Evolutionary conservation across 2,888 invertebrate genomes (phyloP), one percentile per base, ranked within the genome.

Genomic region (Prionchulus punctatus): DNA sequence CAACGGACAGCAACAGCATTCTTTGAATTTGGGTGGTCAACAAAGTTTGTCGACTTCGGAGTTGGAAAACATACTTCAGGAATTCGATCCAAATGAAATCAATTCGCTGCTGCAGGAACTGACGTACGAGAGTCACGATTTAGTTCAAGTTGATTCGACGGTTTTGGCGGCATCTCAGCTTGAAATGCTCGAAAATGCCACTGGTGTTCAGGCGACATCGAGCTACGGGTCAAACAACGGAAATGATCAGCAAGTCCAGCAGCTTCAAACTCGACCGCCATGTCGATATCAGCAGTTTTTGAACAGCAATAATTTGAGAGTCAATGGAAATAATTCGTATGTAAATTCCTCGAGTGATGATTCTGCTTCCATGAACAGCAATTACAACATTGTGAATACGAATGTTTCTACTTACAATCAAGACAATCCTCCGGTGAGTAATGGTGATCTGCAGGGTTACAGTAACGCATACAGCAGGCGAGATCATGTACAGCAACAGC

Each of bases 221-320:
- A 30, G 28, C 50, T 26, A 49, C 12, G 12, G 50, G 3, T 21
- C 23, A 28, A 28, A 28, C 27, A 26, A 15, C 28, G 28, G 30
- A 7, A 12, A 45, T 23, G 47, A 21, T 7, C n/a, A 45, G 23
- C 47, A 45, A 45, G 4, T 12, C 7, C 47, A 7, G 47, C 47
- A 45, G 23, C 47, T 18, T 7, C 47, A 45, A 45, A 12, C n/a
- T 45, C 23, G 47, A 45, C 23, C 47, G 47, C 23, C 47, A 18
- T 45, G 47, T 23, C 47, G 47, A 7, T 45, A 45, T 45, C 47
- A 45, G 47, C n/a, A n/a, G n/a, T n/a, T n/a, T n/a, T n/a, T n/a
- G 47, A 23, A 45, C 47, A 21, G 47, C 12, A 21, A n/a, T n/a
- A n/a, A n/a, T n/a, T n/a, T n/a, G n/a, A n/a, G n/a, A n/a, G n/a